Percentiles rank a stretch among this genome's conserved stretches.
These are phyloP conservation scores for Menidia menidia DNA, from an alignment of 2,797 vertebrate species.

Conservation along the genomic window DNA sequence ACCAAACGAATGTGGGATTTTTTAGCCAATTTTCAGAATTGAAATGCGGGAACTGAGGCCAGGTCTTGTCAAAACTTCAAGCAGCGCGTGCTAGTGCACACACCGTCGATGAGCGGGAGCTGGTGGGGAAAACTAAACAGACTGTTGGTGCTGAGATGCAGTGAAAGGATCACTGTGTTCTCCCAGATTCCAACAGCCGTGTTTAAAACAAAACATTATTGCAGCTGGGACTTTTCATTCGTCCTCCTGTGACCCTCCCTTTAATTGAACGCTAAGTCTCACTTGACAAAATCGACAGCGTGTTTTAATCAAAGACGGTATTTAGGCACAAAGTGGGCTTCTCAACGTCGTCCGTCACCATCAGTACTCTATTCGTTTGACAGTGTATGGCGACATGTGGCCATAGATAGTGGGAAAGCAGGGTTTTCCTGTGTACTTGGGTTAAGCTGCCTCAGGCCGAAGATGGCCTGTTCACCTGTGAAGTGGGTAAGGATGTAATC, in stretches of 20 bases:
- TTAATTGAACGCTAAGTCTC: conserved; percentile 53
- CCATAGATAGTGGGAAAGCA: background rate
- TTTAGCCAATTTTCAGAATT: background rate
- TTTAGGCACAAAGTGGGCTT: conserved; percentile 1
- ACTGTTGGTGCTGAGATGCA: conserved; percentile 63
- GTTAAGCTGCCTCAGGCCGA: conserved; percentile 6
- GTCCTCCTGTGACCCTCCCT: conserved; percentile 44
- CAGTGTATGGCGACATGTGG: background rate
- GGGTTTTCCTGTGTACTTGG: background rate
- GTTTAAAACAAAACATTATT: conserved; percentile 85
- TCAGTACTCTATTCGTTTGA: background rate
- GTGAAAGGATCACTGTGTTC: conserved; percentile 84
- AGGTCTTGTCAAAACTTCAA: conserved; percentile 12
- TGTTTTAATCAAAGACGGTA: conserved; percentile 22
- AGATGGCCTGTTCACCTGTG: conserved; percentile 29
- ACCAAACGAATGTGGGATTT: background rate
- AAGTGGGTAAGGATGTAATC: conserved; percentile 35
- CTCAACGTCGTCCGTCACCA: too few species aligned
- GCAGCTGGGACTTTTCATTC: conserved; percentile 75
- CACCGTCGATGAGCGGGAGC: conserved; percentile 55
- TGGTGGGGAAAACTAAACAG: conserved; percentile 75
- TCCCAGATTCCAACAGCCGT: conserved; percentile 73
- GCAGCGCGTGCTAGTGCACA: conserved; percentile 36
- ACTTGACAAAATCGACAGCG: conserved; percentile 25
- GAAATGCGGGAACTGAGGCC: conserved; percentile 7